Percentiles rank a stretch among this genome's conserved stretches.
These are phyloP conservation scores for Drosophila nigritarsus DNA, from an alignment of 2,888 invertebrate species.

Conservation along the genomic window DNA sequence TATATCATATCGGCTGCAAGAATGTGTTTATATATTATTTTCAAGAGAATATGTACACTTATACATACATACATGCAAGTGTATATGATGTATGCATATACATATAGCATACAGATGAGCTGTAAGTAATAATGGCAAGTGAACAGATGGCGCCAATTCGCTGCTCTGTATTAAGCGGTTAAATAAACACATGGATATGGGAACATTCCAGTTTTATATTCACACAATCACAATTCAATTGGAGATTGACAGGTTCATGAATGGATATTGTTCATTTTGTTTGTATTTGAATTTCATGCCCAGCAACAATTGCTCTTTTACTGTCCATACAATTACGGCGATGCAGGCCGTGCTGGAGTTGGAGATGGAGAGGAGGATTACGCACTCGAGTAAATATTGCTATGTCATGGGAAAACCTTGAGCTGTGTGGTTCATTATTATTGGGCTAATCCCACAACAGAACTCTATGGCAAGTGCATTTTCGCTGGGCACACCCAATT, in stretches of 20 bases:
- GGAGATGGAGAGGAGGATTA: conserved; percentile 59
- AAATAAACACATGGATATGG: conserved; percentile 67
- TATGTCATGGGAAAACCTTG: conserved; percentile 73
- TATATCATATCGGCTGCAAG: not conserved
- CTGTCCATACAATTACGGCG: conserved; percentile 47
- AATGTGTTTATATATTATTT: not conserved
- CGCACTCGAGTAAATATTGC: conserved; percentile 67
- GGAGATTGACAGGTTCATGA: conserved; percentile 80
- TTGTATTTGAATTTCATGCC: conserved; percentile 72
- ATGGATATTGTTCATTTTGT: conserved; percentile 72
- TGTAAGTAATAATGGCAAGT: conserved; percentile 41
- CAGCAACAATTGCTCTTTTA: conserved; percentile 75
- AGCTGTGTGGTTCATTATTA: conserved; percentile 69
- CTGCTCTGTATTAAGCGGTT: conserved; percentile 60
- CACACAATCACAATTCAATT: conserved; percentile 72
- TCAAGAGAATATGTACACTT: not conserved
- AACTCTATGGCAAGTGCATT: conserved; percentile 57
- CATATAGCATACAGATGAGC: conserved; percentile 20
- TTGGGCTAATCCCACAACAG: conserved; percentile 65
- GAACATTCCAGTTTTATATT: conserved; percentile 51
- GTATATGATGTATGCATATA: not conserved
- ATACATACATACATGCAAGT: not conserved
- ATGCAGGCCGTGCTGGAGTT: conserved; percentile 29
- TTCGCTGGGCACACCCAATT: conserved; percentile 17
- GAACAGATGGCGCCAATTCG: conserved; percentile 76